Conservation (phyloP, 1,140 invertebrate species). For the Papilio polytes region DNA sequence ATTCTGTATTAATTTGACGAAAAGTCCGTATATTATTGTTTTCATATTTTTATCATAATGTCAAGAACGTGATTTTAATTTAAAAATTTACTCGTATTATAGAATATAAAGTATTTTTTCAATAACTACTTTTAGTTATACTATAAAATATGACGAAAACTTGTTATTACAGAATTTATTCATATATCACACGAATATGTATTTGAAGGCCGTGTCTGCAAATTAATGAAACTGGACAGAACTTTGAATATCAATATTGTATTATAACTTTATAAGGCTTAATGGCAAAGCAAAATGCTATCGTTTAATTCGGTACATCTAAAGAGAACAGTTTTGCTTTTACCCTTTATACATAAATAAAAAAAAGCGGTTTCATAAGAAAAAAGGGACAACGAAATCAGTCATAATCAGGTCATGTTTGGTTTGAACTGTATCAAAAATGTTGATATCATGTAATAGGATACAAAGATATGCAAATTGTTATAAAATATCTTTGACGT, state of each 20-base stretch:
- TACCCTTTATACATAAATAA: not conserved
- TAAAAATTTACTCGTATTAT: not conserved
- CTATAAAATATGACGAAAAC: not conserved
- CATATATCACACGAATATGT: not conserved
- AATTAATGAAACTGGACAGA: not conserved
- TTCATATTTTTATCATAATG: not conserved
- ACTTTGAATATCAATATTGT: not conserved
- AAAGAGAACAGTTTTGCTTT: not conserved
- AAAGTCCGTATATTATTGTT: too few relatives aligned
- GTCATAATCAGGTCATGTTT: too few relatives aligned
- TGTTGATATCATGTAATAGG: too few relatives aligned
- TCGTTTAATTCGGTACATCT: not conserved
- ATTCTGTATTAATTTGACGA: too few relatives aligned
- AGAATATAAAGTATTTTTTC: not conserved
- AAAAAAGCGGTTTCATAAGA: not conserved
- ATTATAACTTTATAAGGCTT: not conserved
- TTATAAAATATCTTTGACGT: not conserved
- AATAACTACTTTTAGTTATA: not conserved
- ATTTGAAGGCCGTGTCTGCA: not conserved
- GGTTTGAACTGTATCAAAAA: too few relatives aligned
- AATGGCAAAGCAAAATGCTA: not conserved
- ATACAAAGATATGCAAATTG: not conserved
- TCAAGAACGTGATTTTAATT: not conserved
- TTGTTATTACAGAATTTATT: not conserved
- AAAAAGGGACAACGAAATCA: too few relatives aligned